A percentile compares a stretch with the other conserved stretches of the same genome.
phyloP scores from a whole-genome alignment of 2,113 vertebrate genomes.

The Formicarius rufipectus region DNA sequence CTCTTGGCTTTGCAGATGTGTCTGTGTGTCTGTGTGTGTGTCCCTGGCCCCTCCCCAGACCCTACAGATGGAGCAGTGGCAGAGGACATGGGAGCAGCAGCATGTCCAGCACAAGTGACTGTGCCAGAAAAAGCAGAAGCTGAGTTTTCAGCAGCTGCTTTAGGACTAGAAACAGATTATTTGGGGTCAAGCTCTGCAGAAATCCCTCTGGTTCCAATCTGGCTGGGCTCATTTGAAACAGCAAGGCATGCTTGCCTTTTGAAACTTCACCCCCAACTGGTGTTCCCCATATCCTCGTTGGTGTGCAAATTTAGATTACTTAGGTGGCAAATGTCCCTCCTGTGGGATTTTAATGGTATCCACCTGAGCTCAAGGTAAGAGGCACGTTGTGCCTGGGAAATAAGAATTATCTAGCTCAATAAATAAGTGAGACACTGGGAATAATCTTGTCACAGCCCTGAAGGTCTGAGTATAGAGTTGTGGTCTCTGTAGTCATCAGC shows the following conservation, averaged over 20 bases:
- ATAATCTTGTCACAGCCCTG: not conserved
- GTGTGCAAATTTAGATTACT: not conserved
- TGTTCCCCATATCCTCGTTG: not conserved
- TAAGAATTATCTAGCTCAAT: not conserved
- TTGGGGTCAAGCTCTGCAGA: constrained; percentile 21
- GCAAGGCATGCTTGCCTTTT: not conserved
- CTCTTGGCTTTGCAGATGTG: constrained; percentile 13
- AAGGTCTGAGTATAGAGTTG: not conserved
- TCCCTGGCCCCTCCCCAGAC: constrained; percentile 50
- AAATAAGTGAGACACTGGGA: not conserved
- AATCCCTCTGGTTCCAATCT: constrained; percentile 8
- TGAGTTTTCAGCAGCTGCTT: constrained; percentile 47
- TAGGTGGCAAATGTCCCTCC: not conserved
- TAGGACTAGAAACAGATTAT: not conserved
- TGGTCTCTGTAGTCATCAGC: not conserved
- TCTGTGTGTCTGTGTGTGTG: not conserved
- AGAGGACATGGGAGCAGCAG: constrained; percentile 18
- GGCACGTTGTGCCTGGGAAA: not conserved
- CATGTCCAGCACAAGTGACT: constrained; percentile 26
- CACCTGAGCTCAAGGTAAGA: not conserved
- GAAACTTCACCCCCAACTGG: not conserved
- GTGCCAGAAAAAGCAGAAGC: constrained; percentile 47
- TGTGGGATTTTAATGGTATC: not conserved
- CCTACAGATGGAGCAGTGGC: constrained; percentile 33
- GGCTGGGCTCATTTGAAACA: not conserved